A percentile compares a stretch with the other conserved stretches of the same genome.
These are phyloP conservation scores for Drosophila sproati DNA, from an alignment of 1,140 invertebrate species.

Conservation along the genomic window DNA sequence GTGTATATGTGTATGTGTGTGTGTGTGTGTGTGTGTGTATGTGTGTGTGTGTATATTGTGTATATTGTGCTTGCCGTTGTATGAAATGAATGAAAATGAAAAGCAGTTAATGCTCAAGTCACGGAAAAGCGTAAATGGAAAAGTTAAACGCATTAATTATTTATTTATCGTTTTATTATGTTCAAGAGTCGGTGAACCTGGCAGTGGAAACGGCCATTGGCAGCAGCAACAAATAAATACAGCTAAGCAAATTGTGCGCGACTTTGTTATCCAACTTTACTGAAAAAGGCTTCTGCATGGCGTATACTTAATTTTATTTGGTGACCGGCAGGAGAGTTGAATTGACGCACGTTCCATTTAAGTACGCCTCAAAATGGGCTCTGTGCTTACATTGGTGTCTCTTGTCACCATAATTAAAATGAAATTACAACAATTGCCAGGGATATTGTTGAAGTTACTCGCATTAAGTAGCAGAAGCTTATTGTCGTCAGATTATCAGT, in stretches of 20 bases:
- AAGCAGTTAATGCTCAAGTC: conserved; percentile 83
- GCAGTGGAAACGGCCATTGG: conserved; percentile 29
- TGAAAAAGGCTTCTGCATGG: conserved; percentile 46
- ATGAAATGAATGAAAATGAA: conserved; percentile 80
- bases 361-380: conserved; percentile 36
- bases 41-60: conserved; percentile 16
- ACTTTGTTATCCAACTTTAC: conserved; percentile 59
- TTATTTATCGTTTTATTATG: conserved; percentile 83
- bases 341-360: conserved; percentile 41
- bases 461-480: background rate
- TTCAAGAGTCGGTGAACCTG: conserved; percentile 80
- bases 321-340: conserved; percentile 11
- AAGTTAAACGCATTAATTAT: conserved; percentile 84
- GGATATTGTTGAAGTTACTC: conserved; percentile 30
- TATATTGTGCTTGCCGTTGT: conserved; percentile 29
- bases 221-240: conserved; percentile 39
- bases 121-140: conserved; percentile 83
- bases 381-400: conserved; percentile 20
- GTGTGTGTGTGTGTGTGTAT: conserved; percentile 8
- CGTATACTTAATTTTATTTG: conserved; percentile 16
- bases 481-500: conserved; percentile 23
- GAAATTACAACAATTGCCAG: conserved; percentile 66
- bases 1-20: conserved; percentile 2
- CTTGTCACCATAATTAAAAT: conserved; percentile 61
- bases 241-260: conserved; percentile 75